Evolutionary conservation across 2,888 invertebrate genomes (phyloP), one percentile per base, ranked within the genome.

Genomic region (Drosophila villosipedis): DNA sequence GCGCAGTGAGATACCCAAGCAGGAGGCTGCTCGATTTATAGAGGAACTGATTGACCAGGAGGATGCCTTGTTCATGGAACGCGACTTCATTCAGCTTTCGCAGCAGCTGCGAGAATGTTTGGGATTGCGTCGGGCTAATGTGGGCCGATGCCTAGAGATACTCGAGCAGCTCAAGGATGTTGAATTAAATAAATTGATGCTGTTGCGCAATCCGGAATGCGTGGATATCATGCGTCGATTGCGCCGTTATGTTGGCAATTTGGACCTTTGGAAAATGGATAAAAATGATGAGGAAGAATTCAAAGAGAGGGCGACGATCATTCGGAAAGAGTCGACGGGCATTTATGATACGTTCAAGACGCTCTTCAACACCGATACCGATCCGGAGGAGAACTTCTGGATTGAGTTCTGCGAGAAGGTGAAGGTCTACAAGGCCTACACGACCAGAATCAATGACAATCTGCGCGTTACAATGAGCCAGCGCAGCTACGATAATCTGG

Each of bases 141-240:
- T 96, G 0, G 96, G 96, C 41, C 93, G 95, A 67, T 97, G 97
- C 76, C 92, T 97, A 41, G 95, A 95, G 61, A 94, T 96, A 3
- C 93, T 98, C 79, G 96, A 96, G 52, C 95, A 96, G 71, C 92
- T 95, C 9, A 93, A 94, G 67, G 91, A 92, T 3, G 79, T 93
- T 16, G 91, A 92, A 55, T 57, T 93, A 10, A 96, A 96, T 73
- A 95, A 96, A 1, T 92, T 97, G 30, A 97, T 97, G 96, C 92
- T 98, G 50, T 95, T 97, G 66, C 97, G 97, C 82, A 96, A 97
- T 94, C 96, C 97, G 0, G 95, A 96, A 54, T 95, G 96, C 80
- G 94, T 97, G 54, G 96, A 97, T 88, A 97, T 97, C 1, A 95
- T 97, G 61, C 96, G 96, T 84, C 95, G 96, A 71, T 94, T 97